Conservation (phyloP, 1,140 invertebrate species). For the roundworm (Caenorhabditis elegans) region DNA sequence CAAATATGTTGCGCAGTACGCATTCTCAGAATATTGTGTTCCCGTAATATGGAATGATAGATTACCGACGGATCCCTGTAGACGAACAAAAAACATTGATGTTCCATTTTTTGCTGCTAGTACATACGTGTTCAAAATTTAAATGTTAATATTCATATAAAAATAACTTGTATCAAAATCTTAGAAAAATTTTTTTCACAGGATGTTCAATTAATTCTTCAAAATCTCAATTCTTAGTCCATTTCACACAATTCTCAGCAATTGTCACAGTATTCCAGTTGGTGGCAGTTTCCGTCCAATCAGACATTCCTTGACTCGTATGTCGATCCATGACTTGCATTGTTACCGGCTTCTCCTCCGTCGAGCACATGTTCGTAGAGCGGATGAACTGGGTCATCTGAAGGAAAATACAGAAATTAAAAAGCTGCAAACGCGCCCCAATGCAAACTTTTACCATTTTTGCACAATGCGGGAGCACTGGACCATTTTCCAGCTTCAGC, state of each 20-base stretch:
- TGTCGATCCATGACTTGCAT: neutral
- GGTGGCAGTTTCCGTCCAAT: neutral
- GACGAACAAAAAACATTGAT: too few species aligned
- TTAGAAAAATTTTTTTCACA: too few species aligned
- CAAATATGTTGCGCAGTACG: too few species aligned
- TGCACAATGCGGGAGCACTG: constrained; percentile 20
- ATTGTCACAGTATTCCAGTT: neutral
- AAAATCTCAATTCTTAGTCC: neutral
- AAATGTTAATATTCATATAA: too few species aligned
- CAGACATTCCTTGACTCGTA: neutral
- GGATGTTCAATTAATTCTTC: too few species aligned
- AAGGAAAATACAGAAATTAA: neutral
- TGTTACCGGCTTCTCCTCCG: neutral
- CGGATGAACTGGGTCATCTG: neutral
- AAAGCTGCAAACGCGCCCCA: neutral
- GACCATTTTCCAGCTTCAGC: constrained; percentile 37
- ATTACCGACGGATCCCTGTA: too few species aligned
- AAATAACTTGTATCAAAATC: too few species aligned
- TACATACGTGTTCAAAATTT: too few species aligned
- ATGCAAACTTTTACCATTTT: neutral
- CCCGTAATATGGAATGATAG: too few species aligned
- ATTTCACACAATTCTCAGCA: neutral
- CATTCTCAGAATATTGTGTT: too few species aligned
- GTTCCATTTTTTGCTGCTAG: too few species aligned
- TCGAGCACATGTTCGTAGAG: neutral